Evolutionary conservation across 2,888 invertebrate genomes (phyloP), one percentile per base, ranked within the genome.

Genomic region (Leuctra nigra): DNA sequence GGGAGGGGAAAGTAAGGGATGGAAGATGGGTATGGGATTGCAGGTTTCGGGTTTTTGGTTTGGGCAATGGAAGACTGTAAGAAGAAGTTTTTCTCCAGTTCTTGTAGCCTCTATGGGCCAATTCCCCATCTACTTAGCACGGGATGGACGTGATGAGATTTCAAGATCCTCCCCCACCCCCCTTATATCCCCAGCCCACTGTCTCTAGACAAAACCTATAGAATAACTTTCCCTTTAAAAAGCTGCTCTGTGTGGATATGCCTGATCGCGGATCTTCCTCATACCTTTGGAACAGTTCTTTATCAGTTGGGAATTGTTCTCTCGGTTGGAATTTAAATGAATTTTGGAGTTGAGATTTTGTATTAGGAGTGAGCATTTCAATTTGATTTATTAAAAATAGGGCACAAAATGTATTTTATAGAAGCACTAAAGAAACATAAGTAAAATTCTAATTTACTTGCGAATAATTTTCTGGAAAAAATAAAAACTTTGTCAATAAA

Each of bases 111-210:
- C 44, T 13, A 3, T n/a, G 44, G 44, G 44, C 44, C 44, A 44
- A 44, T 44, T 44, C 44, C 44, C 44, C 44, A 44, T 44, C 44
- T 44, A 44, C 44, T 44, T 44, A 44, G 44, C 23, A 20, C 44
- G 20, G n/a, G 2, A 22, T 9, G 44, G 7, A 44, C 44, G 44
- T 44, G 44, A 23, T 44, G 44, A 44, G 44, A 44, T 44, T 44
- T 41, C 23, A 20, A 44, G 44, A 44, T 44, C 44, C n/a, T 13
- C 23, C 39, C 39, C 39, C 20, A 20, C n/a, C 11, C 18, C 4
- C 44, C 23, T 11, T 16, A 16, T 39, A 39, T 9, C 44, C 44
- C 23, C 22, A 20, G 4, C 44, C 44, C 44, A 4, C n/a, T 44
- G 44, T 44, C 44, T 23, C 44, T 44, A 44, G 44, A 44, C 23